phyloP scores from a whole-genome alignment of 2,113 vertebrate species.

The Amblyopsis rosae region DNA sequence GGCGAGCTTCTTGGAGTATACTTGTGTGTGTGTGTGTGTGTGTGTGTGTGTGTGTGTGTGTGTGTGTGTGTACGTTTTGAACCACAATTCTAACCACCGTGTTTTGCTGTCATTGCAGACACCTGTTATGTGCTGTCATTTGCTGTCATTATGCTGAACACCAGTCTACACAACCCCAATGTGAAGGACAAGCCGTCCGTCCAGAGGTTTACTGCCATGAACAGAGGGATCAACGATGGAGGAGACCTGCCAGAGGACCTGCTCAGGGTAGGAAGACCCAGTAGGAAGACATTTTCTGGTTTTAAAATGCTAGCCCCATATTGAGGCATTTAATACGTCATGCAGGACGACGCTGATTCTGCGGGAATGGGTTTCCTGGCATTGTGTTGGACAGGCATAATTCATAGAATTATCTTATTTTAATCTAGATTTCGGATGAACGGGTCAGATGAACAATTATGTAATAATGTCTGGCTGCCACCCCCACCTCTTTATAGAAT shows the following conservation, averaged over 20 bases:
- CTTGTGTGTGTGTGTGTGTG: conserved; percentile 51
- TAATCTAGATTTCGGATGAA: background rate
- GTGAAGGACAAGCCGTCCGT: conserved; percentile 94
- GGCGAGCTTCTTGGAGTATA: background rate
- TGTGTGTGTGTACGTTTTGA: background rate
- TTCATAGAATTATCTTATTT: background rate
- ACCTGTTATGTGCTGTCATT: conserved; percentile 97
- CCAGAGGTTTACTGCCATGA: conserved; percentile 94
- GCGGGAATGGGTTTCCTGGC: too few relatives aligned
- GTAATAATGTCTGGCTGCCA: background rate
- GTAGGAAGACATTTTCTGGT: background rate
- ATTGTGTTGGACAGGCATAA: background rate
- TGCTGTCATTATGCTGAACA: conserved; percentile 98
- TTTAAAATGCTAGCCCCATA: background rate
- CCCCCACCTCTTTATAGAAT: conserved; percentile 77
- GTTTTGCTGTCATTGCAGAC: conserved; percentile 67
- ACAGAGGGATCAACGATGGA: conserved; percentile 94
- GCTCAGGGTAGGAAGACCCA: conserved; percentile 82
- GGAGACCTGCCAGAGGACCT: conserved; percentile 95
- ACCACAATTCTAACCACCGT: background rate
- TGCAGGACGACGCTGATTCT: background rate
- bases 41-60: background rate
- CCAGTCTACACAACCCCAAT: conserved; percentile 97
- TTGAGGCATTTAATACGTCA: background rate
- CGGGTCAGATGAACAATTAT: too few relatives aligned